phyloP scores from a whole-genome alignment of 2,888 invertebrate species.

The Endomychus coccineus region DNA sequence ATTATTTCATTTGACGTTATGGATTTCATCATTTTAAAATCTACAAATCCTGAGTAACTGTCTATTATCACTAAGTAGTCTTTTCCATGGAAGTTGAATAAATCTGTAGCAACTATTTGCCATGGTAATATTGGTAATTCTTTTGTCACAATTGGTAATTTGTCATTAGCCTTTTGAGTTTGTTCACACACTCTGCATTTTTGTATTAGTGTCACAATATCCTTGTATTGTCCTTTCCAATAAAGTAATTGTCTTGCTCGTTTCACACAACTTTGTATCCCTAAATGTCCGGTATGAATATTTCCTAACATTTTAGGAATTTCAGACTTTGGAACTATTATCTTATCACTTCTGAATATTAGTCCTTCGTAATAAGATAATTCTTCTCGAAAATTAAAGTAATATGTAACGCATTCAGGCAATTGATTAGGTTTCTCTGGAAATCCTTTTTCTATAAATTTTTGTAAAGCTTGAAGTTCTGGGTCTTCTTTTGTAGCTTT shows the following conservation, averaged over 20 bases:
- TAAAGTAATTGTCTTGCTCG: constrained; percentile 13
- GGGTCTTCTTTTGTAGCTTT: no score
- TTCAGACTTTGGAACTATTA: no score
- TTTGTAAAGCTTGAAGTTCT: constrained; percentile 2
- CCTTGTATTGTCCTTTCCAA: constrained; percentile 12
- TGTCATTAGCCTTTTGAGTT: constrained; percentile 10
- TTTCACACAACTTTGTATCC: constrained; percentile 13
- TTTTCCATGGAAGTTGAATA: constrained; percentile 11
- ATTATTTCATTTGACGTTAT: constrained; percentile 9
- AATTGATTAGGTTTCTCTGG: constrained; percentile 4
- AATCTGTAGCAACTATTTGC: constrained; percentile 13
- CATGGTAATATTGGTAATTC: constrained; percentile 8
- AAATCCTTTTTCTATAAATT: neutral
- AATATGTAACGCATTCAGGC: constrained; percentile 1
- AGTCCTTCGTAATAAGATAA: neutral
- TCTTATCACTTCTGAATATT: no score
- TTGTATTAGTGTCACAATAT: constrained; percentile 10
- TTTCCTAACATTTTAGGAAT: constrained; percentile 9
- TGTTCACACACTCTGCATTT: constrained; percentile 10
- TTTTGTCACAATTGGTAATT: no score
- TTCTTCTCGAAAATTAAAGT: constrained; percentile 8
- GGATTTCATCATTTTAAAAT: no score
- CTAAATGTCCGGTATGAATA: constrained; percentile 14
- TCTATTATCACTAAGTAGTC: constrained; percentile 10
- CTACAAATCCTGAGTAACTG: constrained; percentile 14